phyloP scores from a whole-genome alignment of 2,797 vertebrate species.

The Sardinella longiceps region DNA sequence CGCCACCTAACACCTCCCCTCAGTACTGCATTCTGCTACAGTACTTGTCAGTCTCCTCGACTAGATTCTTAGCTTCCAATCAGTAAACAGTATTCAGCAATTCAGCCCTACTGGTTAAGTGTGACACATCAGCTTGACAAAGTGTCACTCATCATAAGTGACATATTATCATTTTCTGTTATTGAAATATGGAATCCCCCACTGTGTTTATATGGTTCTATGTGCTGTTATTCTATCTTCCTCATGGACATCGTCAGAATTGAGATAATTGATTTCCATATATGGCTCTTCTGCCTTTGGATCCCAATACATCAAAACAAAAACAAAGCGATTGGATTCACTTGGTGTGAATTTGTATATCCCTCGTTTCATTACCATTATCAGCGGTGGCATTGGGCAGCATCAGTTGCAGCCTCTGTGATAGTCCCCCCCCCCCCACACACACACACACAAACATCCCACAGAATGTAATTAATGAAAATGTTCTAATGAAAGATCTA shows the following conservation, averaged over 20 bases:
- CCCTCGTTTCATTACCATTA: background rate
- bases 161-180: background rate
- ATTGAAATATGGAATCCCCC: background rate
- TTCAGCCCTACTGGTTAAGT: background rate
- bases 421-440: background rate
- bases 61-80: too few relatives aligned
- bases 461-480: slow-evolving; percentile 12
- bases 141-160: background rate
- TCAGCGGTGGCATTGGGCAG: background rate
- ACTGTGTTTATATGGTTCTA: background rate
- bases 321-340: background rate
- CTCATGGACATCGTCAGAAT: slow-evolving; percentile 1
- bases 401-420: background rate
- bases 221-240: background rate
- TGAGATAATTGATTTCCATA: slow-evolving; percentile 10
- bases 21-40: too few relatives aligned
- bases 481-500: slow-evolving; percentile 1
- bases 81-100: too few relatives aligned
- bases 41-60: too few relatives aligned
- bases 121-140: background rate
- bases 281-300: background rate
- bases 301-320: background rate
- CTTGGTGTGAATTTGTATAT: background rate
- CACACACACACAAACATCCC: background rate
- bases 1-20: too few relatives aligned